A percentile compares a stretch with the other conserved stretches of the same genome.
Evolutionary conservation across 1,140 invertebrate genomes (phyloP).

Genomic region (Megalonaias nervosa): DNA sequence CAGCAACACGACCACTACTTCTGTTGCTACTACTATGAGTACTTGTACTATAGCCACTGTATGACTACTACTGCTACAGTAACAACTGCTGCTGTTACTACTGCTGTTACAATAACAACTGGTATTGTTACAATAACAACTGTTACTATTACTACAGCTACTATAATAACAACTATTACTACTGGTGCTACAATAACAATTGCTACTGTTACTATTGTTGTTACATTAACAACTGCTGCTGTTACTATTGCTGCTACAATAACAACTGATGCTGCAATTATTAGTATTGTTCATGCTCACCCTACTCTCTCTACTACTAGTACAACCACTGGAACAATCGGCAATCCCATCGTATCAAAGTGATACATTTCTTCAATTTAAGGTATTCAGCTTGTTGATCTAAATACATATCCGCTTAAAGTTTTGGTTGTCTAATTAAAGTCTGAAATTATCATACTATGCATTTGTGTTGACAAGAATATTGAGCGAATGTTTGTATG

Average conservation of each 20-base stretch:
- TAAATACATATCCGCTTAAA: no score
- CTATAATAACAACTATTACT: slow-evolving; percentile 5
- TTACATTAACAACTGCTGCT: neutral
- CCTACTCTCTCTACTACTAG: no score
- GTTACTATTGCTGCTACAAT: slow-evolving; percentile 1
- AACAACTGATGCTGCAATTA: neutral
- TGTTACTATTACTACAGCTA: slow-evolving; percentile 7
- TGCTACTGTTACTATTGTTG: neutral
- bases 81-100: neutral
- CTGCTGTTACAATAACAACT: slow-evolving; percentile 7
- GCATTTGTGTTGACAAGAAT: no score
- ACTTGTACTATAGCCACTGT: neutral
- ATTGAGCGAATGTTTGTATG: no score
- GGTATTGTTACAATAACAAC: slow-evolving; percentile 2
- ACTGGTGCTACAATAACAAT: slow-evolving; percentile 6
- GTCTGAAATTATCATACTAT: no score
- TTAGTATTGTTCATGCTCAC: neutral
- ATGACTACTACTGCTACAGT: neutral
- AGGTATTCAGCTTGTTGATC: no score
- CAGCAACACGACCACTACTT: neutral
- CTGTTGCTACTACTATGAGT: slow-evolving; percentile 4
- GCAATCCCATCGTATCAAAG: no score
- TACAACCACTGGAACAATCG: no score
- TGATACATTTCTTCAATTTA: no score
- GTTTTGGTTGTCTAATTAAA: no score